Conservation (phyloP, 1,140 invertebrate genomes). For the Meloidogyne floridensis region DNA sequence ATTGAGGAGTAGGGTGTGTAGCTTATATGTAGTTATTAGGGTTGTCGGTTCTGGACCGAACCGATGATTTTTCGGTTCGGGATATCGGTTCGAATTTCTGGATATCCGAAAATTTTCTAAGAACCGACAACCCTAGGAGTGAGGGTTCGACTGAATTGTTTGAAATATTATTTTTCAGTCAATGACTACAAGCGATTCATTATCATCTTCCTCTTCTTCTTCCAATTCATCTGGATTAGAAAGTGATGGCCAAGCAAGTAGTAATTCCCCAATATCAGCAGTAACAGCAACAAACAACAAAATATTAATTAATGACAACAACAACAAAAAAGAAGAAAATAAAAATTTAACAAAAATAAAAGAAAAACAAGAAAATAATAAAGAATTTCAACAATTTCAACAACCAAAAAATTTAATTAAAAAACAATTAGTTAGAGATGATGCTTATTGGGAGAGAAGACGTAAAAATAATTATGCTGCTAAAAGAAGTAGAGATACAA, state of each 20-base stretch:
- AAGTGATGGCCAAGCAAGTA: neutral
- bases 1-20: too few relatives aligned
- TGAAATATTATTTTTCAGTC: too few relatives aligned
- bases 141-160: too few relatives aligned
- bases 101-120: too few relatives aligned
- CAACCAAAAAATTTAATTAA: neutral
- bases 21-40: too few relatives aligned
- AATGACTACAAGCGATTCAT: neutral
- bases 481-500: constrained; percentile 85
- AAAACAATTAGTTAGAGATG: constrained; percentile 72
- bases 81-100: too few relatives aligned
- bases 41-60: too few relatives aligned
- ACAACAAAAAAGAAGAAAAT: neutral
- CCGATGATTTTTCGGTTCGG: too few relatives aligned
- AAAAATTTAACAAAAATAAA: neutral
- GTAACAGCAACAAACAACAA: neutral
- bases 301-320: constrained; percentile 8
- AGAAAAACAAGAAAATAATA: neutral
- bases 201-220: neutral
- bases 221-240: neutral
- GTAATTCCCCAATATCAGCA: neutral
- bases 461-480: constrained; percentile 93
- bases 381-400: neutral
- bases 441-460: constrained; percentile 81
- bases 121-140: too few relatives aligned